These are phyloP conservation scores for Carapus acus DNA, from an alignment of 2,797 vertebrate genomes.

Conservation along the genomic window DNA sequence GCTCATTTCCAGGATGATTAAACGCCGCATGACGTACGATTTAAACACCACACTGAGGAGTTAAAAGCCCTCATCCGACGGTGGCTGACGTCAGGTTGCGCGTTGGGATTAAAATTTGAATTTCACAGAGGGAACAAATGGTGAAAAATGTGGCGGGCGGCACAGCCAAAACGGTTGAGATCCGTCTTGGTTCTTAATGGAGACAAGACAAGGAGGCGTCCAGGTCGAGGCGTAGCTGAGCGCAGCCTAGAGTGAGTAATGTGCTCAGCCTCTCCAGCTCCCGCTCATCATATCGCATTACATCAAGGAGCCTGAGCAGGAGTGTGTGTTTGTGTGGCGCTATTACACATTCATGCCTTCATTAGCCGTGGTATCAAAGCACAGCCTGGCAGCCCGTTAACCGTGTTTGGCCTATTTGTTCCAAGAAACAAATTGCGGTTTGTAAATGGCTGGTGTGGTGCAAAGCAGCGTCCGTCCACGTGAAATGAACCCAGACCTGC, in stretches of 20 bases:
- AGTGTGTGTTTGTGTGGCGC: neutral
- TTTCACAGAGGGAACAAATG: neutral
- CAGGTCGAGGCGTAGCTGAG: neutral
- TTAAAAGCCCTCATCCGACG: no score
- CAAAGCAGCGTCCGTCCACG: neutral
- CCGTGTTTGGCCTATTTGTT: neutral
- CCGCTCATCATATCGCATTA: neutral
- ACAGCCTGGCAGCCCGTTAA: neutral
- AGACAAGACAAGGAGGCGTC: neutral
- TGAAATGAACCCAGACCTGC: neutral
- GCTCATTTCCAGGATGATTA: no score
- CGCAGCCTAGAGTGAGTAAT: neutral
- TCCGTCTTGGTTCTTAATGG: no score
- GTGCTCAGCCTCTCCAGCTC: neutral
- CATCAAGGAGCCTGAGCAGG: neutral
- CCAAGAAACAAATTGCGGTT: slow-evolving; percentile 1
- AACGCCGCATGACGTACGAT: no score
- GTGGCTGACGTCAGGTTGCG: neutral
- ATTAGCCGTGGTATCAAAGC: neutral
- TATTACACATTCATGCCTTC: neutral
- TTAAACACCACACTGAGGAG: no score
- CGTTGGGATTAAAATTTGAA: neutral
- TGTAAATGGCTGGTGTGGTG: neutral
- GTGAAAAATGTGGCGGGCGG: no score
- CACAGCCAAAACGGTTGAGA: no score